Evolutionary conservation across 1,140 invertebrate species (phyloP).

Genomic region (Eriosoma lanigerum): DNA sequence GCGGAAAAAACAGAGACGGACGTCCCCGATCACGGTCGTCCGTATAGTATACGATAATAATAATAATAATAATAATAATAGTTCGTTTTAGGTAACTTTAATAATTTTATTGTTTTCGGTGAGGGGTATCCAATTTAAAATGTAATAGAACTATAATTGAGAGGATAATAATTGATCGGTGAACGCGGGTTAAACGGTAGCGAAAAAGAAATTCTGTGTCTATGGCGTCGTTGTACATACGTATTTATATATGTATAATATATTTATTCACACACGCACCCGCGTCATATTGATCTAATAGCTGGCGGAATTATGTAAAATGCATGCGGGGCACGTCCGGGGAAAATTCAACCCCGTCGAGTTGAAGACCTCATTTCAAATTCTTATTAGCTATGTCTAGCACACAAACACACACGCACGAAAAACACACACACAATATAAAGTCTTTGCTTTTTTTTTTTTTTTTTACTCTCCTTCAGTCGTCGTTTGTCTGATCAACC

Average conservation of each 20-base stretch:
- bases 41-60: neutral
- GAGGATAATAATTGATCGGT: neutral
- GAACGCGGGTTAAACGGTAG: constrained; percentile 4
- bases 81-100: neutral
- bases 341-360: constrained; percentile 39
- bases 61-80: neutral
- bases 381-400: constrained; percentile 14
- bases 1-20: constrained; percentile 5
- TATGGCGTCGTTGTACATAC: neutral
- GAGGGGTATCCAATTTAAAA: too few species aligned
- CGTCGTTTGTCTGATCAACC: too few species aligned
- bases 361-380: constrained; percentile 45
- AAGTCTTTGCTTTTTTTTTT: too few species aligned
- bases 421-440: too few species aligned
- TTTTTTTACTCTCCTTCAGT: neutral
- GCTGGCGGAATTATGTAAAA: constrained; percentile 48
- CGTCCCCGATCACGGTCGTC: constrained; percentile 11
- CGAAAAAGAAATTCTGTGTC: neutral
- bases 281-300: constrained; percentile 48
- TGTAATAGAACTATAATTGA: neutral
- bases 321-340: constrained; percentile 50
- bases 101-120: neutral
- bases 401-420: too few species aligned
- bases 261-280: neutral
- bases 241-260: too few species aligned